phyloP scores from a whole-genome alignment of 1,140 invertebrate genomes.

The Cecropterus lyciades region DNA sequence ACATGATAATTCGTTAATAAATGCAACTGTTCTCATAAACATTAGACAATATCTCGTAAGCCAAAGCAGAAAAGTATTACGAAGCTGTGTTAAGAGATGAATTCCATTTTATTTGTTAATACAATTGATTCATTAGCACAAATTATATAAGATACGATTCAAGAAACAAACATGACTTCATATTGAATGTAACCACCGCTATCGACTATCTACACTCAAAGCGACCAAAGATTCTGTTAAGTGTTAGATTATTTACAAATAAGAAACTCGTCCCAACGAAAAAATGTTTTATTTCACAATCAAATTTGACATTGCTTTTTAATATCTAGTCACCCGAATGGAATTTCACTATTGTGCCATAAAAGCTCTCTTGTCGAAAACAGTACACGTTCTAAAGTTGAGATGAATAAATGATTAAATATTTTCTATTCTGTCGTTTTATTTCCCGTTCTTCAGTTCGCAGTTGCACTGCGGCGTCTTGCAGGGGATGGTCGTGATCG shows the following conservation, averaged over 20 bases:
- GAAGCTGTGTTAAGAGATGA: conserved; percentile 50
- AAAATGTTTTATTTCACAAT: conserved; percentile 36
- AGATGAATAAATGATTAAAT: conserved; percentile 53
- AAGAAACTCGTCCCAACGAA: conserved; percentile 46
- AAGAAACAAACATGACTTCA: conserved; percentile 20
- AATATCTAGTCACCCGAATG: conserved; percentile 61
- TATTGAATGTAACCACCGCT: conserved; percentile 39
- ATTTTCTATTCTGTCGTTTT: conserved; percentile 64
- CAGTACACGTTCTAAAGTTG: conserved; percentile 46
- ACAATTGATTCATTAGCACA: conserved; percentile 3
- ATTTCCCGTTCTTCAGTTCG: conserved; percentile 48
- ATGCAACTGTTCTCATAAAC: conserved; percentile 24
- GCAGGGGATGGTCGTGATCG: conserved; percentile 32
- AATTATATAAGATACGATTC: not conserved
- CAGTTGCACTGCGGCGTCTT: conserved; percentile 40
- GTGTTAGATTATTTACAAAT: conserved; percentile 46
- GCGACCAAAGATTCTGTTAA: conserved; percentile 71
- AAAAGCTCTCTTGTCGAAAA: conserved; percentile 54
- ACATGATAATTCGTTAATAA: conserved; percentile 1
- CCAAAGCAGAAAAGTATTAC: conserved; percentile 72
- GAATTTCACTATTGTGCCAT: conserved; percentile 57
- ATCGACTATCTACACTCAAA: conserved; percentile 62
- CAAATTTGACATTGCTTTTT: conserved; percentile 50
- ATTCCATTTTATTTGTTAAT: conserved; percentile 47
- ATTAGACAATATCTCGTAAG: conserved; percentile 63